A percentile compares a stretch with the other conserved stretches of the same genome.
These are phyloP conservation scores for Neodiprion lecontei DNA, from an alignment of 1,140 invertebrate species.

Conservation along the genomic window DNA sequence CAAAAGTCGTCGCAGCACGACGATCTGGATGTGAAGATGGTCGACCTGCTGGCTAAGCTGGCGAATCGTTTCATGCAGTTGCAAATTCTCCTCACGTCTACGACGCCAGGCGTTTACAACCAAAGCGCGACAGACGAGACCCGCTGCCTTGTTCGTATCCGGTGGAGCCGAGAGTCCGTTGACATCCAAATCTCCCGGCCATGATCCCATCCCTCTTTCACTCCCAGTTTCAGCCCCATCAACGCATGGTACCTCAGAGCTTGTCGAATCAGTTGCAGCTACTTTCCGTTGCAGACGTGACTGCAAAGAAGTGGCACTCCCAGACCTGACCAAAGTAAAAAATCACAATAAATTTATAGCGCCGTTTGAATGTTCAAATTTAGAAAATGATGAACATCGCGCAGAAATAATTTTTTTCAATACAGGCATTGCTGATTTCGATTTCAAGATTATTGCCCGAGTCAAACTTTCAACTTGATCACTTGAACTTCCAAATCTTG, in stretches of 20 bases:
- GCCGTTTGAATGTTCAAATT: too few species aligned
- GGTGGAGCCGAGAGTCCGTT: not conserved
- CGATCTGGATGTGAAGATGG: constrained; percentile 64
- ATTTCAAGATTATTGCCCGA: too few species aligned
- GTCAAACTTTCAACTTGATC: too few species aligned
- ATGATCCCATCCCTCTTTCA: not conserved
- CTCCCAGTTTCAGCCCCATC: constrained; percentile 11
- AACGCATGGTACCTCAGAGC: constrained; percentile 14
- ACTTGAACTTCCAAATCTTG: too few species aligned
- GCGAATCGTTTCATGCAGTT: constrained; percentile 56
- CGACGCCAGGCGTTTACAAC: constrained; percentile 64
- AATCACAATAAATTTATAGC: too few species aligned
- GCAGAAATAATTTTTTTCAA: too few species aligned
- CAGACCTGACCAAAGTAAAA: constrained; percentile 30
- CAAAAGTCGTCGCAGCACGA: constrained; percentile 64
- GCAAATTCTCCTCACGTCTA: constrained; percentile 59
- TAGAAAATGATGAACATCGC: too few species aligned
- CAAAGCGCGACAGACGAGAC: constrained; percentile 59
- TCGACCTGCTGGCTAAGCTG: constrained; percentile 58
- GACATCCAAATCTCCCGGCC: too few species aligned
- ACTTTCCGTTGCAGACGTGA: constrained; percentile 24
- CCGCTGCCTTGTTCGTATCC: constrained; percentile 48
- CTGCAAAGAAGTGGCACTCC: constrained; percentile 14
- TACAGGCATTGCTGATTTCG: too few species aligned
- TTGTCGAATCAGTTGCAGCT: constrained; percentile 25